Evolutionary conservation across 53 echinoderm and acorn worm genomes (phyloP).

Genomic region (Echinometra lucunter): DNA sequence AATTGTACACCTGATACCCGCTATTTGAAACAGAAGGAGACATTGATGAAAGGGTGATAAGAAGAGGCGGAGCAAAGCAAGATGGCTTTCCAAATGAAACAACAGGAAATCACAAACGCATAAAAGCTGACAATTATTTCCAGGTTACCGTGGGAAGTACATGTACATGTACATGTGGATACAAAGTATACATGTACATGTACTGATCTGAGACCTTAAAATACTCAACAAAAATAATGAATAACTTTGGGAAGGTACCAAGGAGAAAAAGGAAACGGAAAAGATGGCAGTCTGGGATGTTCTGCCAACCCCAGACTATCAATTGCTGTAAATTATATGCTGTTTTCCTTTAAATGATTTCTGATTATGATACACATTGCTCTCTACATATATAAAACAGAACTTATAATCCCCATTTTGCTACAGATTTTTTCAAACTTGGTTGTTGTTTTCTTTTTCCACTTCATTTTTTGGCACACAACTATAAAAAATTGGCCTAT

Average conservation of each 20-base stretch:
- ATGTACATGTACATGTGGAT: too few species aligned
- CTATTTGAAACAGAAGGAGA: constrained; percentile 36
- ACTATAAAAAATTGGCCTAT: too few species aligned
- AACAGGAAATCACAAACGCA: neutral
- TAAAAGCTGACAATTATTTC: neutral
- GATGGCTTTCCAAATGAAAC: neutral
- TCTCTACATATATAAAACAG: too few species aligned
- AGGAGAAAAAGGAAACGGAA: neutral
- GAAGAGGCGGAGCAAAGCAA: constrained; percentile 37
- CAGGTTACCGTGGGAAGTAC: neutral
- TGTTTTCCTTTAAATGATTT: too few species aligned
- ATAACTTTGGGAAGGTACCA: neutral
- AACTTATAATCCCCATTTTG: too few species aligned
- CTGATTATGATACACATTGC: too few species aligned
- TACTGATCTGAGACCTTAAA: neutral
- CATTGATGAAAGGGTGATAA: constrained; percentile 5
- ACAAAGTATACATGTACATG: too few species aligned
- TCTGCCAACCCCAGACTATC: neutral
- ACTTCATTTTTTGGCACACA: too few species aligned
- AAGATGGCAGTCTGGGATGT: neutral
- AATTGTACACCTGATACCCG: neutral
- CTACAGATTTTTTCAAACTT: too few species aligned
- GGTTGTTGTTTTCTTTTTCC: too few species aligned
- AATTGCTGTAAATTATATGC: neutral
- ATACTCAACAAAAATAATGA: neutral